Conservation (phyloP, 2,888 invertebrate species). For the Morinoia aosen region DNA sequence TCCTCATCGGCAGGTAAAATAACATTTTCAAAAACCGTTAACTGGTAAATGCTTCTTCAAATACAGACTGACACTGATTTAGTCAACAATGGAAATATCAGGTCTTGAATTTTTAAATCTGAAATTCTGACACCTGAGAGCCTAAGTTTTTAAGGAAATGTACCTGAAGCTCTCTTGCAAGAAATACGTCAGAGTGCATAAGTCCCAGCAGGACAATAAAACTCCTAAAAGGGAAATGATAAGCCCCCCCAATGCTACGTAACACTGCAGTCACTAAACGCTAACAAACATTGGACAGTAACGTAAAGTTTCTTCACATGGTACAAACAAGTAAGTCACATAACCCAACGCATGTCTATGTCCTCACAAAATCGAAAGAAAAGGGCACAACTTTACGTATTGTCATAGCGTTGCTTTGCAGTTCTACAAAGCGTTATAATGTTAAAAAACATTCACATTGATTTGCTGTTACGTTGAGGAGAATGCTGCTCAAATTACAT, state of each 20-base stretch:
- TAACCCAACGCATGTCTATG: neutral
- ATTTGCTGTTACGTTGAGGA: neutral
- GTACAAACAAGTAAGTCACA: no score
- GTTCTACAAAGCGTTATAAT: neutral
- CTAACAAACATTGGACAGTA: neutral
- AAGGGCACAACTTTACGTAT: neutral
- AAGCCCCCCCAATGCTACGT: neutral
- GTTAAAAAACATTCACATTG: neutral
- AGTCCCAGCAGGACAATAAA: neutral
- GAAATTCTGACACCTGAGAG: neutral
- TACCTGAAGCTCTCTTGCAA: neutral
- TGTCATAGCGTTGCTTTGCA: neutral
- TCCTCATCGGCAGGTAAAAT: neutral
- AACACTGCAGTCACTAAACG: neutral
- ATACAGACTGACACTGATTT: neutral
- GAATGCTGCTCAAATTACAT: neutral
- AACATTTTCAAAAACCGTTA: neutral
- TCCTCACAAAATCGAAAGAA: neutral
- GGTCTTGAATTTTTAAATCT: neutral
- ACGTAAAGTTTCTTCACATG: neutral
- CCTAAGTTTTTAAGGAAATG: neutral
- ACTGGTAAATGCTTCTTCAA: neutral
- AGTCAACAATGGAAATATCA: neutral
- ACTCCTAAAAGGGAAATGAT: neutral
- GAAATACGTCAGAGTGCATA: neutral